A percentile compares a stretch with the other conserved stretches of the same genome.
phyloP scores from a whole-genome alignment of 2,113 vertebrate genomes.

The Atrichornis clamosus region DNA sequence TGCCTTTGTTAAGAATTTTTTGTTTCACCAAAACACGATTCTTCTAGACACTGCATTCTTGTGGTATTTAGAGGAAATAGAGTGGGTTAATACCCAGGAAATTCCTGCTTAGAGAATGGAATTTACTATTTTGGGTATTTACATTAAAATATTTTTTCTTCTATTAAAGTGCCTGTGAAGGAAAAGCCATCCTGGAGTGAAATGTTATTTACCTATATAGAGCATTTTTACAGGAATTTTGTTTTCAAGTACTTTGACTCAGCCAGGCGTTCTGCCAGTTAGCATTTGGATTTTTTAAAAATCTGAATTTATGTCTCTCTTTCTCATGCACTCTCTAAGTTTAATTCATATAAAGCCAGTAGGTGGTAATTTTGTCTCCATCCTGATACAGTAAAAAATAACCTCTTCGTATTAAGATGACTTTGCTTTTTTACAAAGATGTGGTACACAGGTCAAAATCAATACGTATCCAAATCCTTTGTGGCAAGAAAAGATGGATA shows the following conservation, averaged over 20 bases:
- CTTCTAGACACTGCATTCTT: slow-evolving; percentile 31
- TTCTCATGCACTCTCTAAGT: slow-evolving; percentile 1
- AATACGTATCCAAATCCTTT: slow-evolving; percentile 53
- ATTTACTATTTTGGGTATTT: slow-evolving; percentile 38
- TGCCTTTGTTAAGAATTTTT: neutral
- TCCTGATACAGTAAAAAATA: slow-evolving; percentile 63
- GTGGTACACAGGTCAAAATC: slow-evolving; percentile 52
- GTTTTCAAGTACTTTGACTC: slow-evolving; percentile 33
- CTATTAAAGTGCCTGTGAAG: neutral
- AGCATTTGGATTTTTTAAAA: slow-evolving; percentile 32
- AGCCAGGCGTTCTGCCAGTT: neutral
- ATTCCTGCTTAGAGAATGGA: slow-evolving; percentile 49
- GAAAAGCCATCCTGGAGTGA: neutral
- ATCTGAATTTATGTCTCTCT: slow-evolving; percentile 30
- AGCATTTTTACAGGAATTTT: slow-evolving; percentile 32
- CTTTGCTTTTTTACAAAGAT: slow-evolving; percentile 63
- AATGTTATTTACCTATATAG: neutral
- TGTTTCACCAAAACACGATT: neutral
- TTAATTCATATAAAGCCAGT: slow-evolving; percentile 41
- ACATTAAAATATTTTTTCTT: neutral
- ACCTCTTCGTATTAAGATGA: slow-evolving; percentile 62
- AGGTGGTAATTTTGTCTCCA: slow-evolving; percentile 51
- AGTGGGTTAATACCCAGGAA: slow-evolving; percentile 41
- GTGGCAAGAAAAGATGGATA: slow-evolving; percentile 49
- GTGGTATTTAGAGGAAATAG: slow-evolving; percentile 36